A percentile compares a stretch with the other conserved stretches of the same genome.
Conservation (phyloP, 2,797 vertebrate species). For the Calcarius lapponicus region DNA sequence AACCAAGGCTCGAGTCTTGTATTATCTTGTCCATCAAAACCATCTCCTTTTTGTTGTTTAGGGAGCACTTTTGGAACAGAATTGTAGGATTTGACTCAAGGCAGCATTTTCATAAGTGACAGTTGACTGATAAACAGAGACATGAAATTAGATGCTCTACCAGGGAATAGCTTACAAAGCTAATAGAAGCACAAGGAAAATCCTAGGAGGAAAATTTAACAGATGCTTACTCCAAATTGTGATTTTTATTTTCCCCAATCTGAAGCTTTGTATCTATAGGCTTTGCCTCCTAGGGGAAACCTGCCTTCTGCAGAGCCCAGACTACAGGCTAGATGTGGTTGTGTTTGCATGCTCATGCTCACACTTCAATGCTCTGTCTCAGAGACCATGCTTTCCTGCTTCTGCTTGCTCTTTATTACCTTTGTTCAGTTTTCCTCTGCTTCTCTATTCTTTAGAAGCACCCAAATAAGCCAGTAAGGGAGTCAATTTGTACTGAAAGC, state of each 20-base stretch:
- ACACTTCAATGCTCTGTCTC: accelerated
- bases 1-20: not conserved
- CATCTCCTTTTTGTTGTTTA: not conserved
- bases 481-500: not conserved
- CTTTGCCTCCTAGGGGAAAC: not conserved
- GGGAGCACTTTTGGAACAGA: not conserved
- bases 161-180: not conserved
- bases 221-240: not conserved
- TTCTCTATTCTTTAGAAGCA: not conserved
- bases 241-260: not conserved
- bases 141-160: not conserved
- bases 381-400: not conserved
- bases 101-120: not conserved
- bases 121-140: not conserved
- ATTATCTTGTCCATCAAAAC: not conserved
- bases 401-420: not conserved
- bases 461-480: not conserved
- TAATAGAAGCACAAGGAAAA: not conserved
- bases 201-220: not conserved
- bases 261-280: not conserved
- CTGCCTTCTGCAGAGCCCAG: not conserved
- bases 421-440: not conserved
- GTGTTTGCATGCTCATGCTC: not conserved
- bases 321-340: not conserved
- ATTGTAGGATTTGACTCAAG: not conserved